Percentiles rank a stretch among this genome's conserved stretches.
Conservation (phyloP, 2,888 invertebrate species). For the Cryptophagus acutangulus region DNA sequence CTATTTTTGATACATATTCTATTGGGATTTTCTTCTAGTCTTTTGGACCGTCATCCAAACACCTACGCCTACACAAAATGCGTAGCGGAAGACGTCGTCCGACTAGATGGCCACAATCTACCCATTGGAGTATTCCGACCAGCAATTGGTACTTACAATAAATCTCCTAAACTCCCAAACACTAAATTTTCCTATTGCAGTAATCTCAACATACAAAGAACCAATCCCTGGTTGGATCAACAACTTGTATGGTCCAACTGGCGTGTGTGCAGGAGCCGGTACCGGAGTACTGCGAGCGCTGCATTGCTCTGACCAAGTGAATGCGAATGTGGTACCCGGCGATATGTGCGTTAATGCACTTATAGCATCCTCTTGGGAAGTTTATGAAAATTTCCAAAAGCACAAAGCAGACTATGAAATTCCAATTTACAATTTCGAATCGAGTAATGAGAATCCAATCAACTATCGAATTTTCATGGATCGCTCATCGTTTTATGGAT, state of each 20-base stretch:
- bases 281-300: conserved; percentile 72
- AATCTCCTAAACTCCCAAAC: not conserved
- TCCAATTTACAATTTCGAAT: conserved; percentile 83
- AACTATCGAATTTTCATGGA: conserved; percentile 69
- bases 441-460: conserved; percentile 76
- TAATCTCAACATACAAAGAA: conserved; percentile 65
- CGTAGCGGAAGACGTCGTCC: conserved; percentile 73
- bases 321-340: conserved; percentile 72
- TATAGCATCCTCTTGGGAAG: conserved; percentile 72
- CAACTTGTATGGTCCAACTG: conserved; percentile 86
- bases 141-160: conserved; percentile 59
- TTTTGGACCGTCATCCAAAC: conserved; percentile 75
- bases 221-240: conserved; percentile 84
- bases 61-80: conserved; percentile 91
- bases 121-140: conserved; percentile 82
- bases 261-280: conserved; percentile 65
- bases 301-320: conserved; percentile 62
- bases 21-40: conserved; percentile 51
- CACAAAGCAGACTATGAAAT: conserved; percentile 41
- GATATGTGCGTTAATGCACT: conserved; percentile 81
- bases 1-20: conserved; percentile 8
- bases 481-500: conserved; percentile 54
- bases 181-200: conserved; percentile 43
- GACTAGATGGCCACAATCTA: conserved; percentile 61
- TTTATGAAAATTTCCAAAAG: conserved; percentile 31